These are phyloP conservation scores for Echeneis naucrates DNA, from an alignment of 2,797 vertebrate genomes.

Conservation along the genomic window DNA sequence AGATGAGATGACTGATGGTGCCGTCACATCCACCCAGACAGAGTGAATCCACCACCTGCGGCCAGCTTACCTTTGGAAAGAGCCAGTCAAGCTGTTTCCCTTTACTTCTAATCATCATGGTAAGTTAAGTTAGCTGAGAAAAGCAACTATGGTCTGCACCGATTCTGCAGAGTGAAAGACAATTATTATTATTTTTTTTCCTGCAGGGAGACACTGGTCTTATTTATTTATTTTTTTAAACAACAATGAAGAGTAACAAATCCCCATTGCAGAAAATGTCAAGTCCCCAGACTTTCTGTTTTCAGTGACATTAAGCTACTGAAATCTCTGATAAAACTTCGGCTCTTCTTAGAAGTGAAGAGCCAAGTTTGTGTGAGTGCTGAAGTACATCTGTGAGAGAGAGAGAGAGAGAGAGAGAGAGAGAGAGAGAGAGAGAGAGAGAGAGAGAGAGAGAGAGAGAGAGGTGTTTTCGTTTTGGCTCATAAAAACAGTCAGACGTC, in stretches of 20 bases:
- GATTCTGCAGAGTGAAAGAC: background rate
- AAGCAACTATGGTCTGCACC: background rate
- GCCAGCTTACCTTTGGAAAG: no score
- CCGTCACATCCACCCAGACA: background rate
- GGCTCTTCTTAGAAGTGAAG: background rate
- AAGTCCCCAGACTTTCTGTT: slow-evolving; percentile 17
- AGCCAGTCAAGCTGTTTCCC: no score
- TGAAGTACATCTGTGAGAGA: background rate
- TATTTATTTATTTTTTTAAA: no score
- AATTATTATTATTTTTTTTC: slow-evolving; percentile 1
- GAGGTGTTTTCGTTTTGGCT: no score
- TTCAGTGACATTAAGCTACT: slow-evolving; percentile 11
- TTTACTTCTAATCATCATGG: no score
- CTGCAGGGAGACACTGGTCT: slow-evolving; percentile 17
- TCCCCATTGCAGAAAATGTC: slow-evolving; percentile 33
- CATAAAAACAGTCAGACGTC: slow-evolving; percentile 26
- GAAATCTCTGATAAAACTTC: slow-evolving; percentile 22
- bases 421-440: slow-evolving; percentile 4
- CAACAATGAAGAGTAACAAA: background rate
- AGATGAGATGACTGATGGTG: background rate
- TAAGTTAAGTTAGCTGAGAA: background rate
- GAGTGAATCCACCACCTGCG: no score
- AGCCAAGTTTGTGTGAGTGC: slow-evolving; percentile 8
- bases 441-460: slow-evolving; percentile 4
- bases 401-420: slow-evolving; percentile 3